phyloP scores from a whole-genome alignment of 2,888 invertebrate species.

The Apotomis capreana region DNA sequence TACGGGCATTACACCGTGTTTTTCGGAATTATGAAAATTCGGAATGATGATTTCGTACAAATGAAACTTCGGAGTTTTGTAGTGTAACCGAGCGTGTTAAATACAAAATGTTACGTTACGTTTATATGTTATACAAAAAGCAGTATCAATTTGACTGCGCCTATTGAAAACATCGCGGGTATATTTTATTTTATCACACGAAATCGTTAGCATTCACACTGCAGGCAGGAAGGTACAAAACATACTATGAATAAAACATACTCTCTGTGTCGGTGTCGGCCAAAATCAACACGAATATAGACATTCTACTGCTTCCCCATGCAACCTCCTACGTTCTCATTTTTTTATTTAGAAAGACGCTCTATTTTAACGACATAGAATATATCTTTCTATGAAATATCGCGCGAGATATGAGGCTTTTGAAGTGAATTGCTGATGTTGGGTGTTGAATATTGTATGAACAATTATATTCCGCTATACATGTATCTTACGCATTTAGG shows the following conservation, averaged over 20 bases:
- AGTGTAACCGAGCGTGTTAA: no score
- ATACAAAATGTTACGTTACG: no score
- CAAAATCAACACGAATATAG: constrained; percentile 33
- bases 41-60: no score
- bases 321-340: background rate
- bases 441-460: constrained; percentile 37
- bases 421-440: background rate
- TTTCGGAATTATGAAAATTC: no score
- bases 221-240: constrained; percentile 28
- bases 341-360: background rate
- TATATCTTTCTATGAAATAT: background rate
- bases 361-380: background rate
- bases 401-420: background rate
- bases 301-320: background rate
- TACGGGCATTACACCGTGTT: no score
- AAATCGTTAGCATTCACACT: constrained; percentile 22
- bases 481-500: constrained; percentile 16
- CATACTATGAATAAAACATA: constrained; percentile 39
- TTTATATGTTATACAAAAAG: no score
- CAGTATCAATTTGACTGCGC: constrained; percentile 20
- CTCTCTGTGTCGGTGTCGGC: constrained; percentile 27
- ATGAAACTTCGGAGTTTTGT: no score
- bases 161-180: constrained; percentile 10
- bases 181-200: constrained; percentile 27
- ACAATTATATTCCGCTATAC: constrained; percentile 28